Conservation (phyloP, 2,888 invertebrate species). For the Xestia xanthographa region DNA sequence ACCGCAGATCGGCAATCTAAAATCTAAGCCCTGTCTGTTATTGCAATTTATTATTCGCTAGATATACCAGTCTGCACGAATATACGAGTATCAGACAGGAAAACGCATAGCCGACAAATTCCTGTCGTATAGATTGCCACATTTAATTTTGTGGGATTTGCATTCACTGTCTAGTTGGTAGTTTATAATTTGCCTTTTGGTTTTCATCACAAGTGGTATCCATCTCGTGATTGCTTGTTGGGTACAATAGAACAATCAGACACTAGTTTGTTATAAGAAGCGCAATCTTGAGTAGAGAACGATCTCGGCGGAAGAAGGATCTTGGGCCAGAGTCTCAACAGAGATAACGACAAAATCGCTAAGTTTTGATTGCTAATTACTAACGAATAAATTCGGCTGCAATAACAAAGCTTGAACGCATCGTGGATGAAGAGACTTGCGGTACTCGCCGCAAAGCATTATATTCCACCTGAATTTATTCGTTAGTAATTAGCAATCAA, state of each 20-base stretch:
- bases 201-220: background rate
- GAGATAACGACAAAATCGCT: too few relatives aligned
- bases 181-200: background rate
- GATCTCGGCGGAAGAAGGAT: background rate
- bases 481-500: too few relatives aligned
- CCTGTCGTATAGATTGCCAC: too few relatives aligned
- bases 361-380: too few relatives aligned
- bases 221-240: background rate
- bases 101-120: background rate
- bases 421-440: too few relatives aligned
- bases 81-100: background rate
- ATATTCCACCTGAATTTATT: too few relatives aligned
- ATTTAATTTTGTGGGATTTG: background rate
- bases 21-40: background rate
- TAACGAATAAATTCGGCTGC: too few relatives aligned
- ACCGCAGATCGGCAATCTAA: slow-evolving; percentile 8
- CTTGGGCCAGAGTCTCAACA: too few relatives aligned
- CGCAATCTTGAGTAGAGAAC: background rate
- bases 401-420: too few relatives aligned
- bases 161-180: background rate
- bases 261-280: background rate
- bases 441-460: too few relatives aligned
- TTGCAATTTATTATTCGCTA: background rate
- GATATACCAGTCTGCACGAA: background rate
- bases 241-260: background rate